Evolutionary conservation across 2,113 vertebrate genomes (phyloP).

Genomic region (Pollachius pollachius): DNA sequence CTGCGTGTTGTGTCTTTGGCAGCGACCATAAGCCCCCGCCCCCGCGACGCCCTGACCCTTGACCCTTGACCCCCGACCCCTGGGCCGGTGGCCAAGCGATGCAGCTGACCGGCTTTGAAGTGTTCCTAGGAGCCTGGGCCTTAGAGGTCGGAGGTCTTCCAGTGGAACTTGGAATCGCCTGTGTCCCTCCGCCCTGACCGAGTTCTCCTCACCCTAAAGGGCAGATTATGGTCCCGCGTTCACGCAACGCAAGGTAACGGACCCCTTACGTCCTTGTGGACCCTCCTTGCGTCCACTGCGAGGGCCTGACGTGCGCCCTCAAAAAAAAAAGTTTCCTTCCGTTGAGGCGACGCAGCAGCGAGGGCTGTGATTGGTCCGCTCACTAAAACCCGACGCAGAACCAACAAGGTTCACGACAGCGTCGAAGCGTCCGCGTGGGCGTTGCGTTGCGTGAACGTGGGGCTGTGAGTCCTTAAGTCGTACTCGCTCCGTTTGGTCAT

Average conservation of each 20-base stretch:
- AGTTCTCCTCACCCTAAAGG: background rate
- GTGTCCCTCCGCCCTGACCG: slow-evolving; percentile 44
- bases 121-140: slow-evolving; percentile 41
- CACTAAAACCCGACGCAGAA: too few species aligned
- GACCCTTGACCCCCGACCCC: slow-evolving; percentile 48
- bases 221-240: too few species aligned
- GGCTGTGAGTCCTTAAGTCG: slow-evolving; percentile 11
- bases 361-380: too few species aligned
- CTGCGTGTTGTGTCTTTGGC: slow-evolving; percentile 33
- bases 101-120: slow-evolving; percentile 68
- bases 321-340: too few species aligned
- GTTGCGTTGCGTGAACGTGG: too few species aligned
- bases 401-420: too few species aligned
- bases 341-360: too few species aligned
- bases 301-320: too few species aligned
- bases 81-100: slow-evolving; percentile 43
- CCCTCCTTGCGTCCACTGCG: too few species aligned
- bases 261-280: too few species aligned
- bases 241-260: too few species aligned
- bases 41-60: slow-evolving; percentile 35
- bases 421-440: too few species aligned
- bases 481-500: slow-evolving; percentile 56
- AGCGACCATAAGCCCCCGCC: slow-evolving; percentile 40
- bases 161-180: slow-evolving; percentile 33
- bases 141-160: slow-evolving; percentile 50